These are phyloP conservation scores for Caenorhabditis sinica DNA, from an alignment of 2,888 invertebrate genomes.

Conservation along the genomic window DNA sequence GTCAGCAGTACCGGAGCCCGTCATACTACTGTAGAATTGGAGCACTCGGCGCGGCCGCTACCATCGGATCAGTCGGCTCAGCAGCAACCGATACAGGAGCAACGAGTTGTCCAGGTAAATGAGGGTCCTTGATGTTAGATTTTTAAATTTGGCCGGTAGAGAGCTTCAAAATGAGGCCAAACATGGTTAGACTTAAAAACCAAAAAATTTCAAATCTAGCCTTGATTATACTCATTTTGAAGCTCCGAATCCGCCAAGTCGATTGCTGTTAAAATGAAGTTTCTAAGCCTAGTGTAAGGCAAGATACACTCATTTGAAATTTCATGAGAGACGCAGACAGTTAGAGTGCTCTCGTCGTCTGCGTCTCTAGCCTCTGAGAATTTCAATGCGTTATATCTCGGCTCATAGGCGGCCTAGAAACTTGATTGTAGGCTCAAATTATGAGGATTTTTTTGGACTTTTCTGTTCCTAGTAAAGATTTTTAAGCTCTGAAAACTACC, in stretches of 20 bases:
- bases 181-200: no score
- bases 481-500: not conserved
- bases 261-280: no score
- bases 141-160: no score
- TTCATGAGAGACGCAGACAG: no score
- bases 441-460: no score
- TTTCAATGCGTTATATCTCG: no score
- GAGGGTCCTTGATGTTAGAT: not conserved
- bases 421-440: not conserved
- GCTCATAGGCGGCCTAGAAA: not conserved
- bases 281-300: no score
- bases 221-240: not conserved
- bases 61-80: not conserved
- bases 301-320: no score
- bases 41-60: constrained; percentile 21
- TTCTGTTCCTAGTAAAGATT: no score
- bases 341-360: not conserved
- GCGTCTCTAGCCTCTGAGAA: not conserved
- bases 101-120: not conserved
- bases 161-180: not conserved
- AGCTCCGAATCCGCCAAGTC: not conserved
- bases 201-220: no score
- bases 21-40: constrained; percentile 59
- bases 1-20: constrained; percentile 53
- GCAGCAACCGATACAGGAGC: not conserved